Evolutionary conservation across 2,888 invertebrate genomes (phyloP), one percentile per base, ranked within the genome.

Genomic region (Drosophila macrospina): DNA sequence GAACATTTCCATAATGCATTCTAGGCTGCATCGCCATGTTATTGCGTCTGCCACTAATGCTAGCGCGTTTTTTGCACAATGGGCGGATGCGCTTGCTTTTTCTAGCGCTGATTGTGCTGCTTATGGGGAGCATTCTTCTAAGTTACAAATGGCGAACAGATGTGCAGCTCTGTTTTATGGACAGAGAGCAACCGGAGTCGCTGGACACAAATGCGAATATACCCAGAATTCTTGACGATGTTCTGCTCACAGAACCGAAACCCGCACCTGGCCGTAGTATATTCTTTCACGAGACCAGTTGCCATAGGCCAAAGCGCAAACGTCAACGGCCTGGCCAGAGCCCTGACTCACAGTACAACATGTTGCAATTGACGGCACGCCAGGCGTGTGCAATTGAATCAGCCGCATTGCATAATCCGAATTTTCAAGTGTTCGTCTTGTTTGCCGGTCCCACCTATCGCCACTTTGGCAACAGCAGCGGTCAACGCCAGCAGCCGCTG

Each of bases 211-310:
- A 20, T 56, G 10, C 10, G 5, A 42, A 36, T 37, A 32, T 45
- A 20, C 73, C 73, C n/a, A 42, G 37, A 15, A 50, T 75, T 6
- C 65, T 91, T 28, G 90, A 90, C 5, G 91, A 92, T 82, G 86
- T 92, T 11, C 69, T 92, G 37, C 48, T 83, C n/a, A 79, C 86
- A 4, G 77, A 84, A 11, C 83, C 80, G 1, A 89, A 86, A 36
- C 92, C 92, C 6, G 74, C 62, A 16, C 80, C 84, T 2, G 91
- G 91, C 5, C 89, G 80, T 41, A 91, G 86, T 63, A 92, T 92
- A 71, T 92, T 92, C 67, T 92, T 92, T 68, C 92, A 92, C 45
- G 92, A 92, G 73, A 92, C 92, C 5, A 90, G 91, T 16, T 92
- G 92, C 36, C 83, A 81, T 7, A 28, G 57, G 8, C 61, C 67